Evolutionary conservation across 1,140 invertebrate genomes (phyloP), one percentile per base, ranked within the genome.

Genomic region (Diprion similis): DNA sequence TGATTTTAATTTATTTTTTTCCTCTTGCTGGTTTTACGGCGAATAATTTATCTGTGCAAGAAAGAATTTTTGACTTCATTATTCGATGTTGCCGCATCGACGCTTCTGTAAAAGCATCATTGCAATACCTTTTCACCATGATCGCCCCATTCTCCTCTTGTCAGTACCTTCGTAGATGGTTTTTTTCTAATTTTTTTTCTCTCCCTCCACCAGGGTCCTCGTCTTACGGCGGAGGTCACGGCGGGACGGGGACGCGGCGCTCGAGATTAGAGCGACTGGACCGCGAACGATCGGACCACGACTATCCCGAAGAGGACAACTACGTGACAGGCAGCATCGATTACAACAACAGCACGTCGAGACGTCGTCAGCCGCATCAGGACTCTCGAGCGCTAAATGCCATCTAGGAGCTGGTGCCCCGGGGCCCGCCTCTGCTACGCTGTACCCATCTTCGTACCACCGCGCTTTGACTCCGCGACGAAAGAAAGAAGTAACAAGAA

Each of bases 331-430:
- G 79, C 73, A 79, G 78, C 45, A 83, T 72, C 7, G 74, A 85
- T 72, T 84, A 85, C 69, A 80, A 80, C 68, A 80, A 80, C 68
- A 83, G 75, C 67, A 77, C 77, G 18, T 82, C 81, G 59, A 81
- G 83, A 76, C 82, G 83, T 76, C 83, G 83, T 72, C 86, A 84
- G 77, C 86, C 83, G 74, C 85, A 37, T 37, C 24, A 88, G 75
- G 86, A 88, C 78, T 83, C 85, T 76, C 84, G 86, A 68, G 80
- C 80, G 72, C 83, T 83, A 75, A 86, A 87, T 76, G 86, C 83
- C 81, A 88, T 88, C 84, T 88, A 88, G 86, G 85, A 87, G 81
- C 84, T 84, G 84, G 84, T 85, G 85, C 86, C 86, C 86, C 86
- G 86, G 86, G 86, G 86, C 80, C 84, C 86, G 83, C 87, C 85